These are phyloP conservation scores for Clanis bilineata DNA, from an alignment of 2,888 invertebrate genomes.

Conservation along the genomic window DNA sequence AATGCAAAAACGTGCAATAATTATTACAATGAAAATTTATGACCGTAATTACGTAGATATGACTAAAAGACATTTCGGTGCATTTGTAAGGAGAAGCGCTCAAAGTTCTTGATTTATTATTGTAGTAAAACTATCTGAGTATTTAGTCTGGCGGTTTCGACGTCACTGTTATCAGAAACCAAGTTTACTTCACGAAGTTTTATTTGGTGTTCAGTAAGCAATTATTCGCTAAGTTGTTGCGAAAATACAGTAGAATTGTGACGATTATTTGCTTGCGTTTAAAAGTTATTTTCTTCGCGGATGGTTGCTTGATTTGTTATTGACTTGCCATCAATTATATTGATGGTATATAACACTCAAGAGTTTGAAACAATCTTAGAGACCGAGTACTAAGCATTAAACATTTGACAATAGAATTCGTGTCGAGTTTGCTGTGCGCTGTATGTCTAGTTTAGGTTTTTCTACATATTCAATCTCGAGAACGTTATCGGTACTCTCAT, in stretches of 20 bases:
- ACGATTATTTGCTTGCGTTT: background rate
- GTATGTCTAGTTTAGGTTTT: too few relatives aligned
- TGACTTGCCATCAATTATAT: background rate
- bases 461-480: too few relatives aligned
- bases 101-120: slow-evolving; percentile 68
- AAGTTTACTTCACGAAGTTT: slow-evolving; percentile 40
- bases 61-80: slow-evolving; percentile 12
- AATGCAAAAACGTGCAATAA: background rate
- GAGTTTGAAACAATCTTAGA: too few relatives aligned
- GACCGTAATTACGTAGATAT: background rate
- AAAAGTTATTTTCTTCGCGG: background rate
- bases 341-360: background rate
- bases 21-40: background rate
- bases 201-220: slow-evolving; percentile 41
- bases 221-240: slow-evolving; percentile 32
- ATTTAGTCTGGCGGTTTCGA: slow-evolving; percentile 60
- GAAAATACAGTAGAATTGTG: background rate
- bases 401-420: too few relatives aligned
- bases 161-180: slow-evolving; percentile 58
- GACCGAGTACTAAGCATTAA: too few relatives aligned
- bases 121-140: slow-evolving; percentile 63
- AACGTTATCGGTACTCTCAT: too few relatives aligned
- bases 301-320: background rate
- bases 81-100: slow-evolving; percentile 39
- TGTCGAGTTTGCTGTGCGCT: too few relatives aligned